Base-by-base conservation (phyloP, 64 coral and sea anemone genomes). In the Stylophora pistillata region DNA sequence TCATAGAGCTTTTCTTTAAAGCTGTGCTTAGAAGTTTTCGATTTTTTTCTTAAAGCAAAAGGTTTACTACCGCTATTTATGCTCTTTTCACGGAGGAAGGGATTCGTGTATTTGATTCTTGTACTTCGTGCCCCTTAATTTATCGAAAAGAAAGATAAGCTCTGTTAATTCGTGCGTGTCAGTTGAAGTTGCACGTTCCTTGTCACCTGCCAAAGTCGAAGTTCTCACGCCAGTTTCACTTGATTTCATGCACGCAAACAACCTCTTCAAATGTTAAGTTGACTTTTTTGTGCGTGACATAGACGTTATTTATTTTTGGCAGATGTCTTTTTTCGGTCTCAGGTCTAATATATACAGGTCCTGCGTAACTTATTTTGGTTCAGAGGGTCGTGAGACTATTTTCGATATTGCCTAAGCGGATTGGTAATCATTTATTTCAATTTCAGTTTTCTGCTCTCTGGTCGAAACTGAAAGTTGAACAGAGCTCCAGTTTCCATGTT, bases 181-280 rank as follows among this genome's bases (percentile, higher is more conserved):
- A 29, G 10, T 15, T 30, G 30, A n/a, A 7, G 20, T 10, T 47
- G 13, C 13, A 4, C 60, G 55, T 80, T 64, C 31, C 59, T 65
- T n/a, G n/a, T 66, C 78, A 82, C 79, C 73, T 53, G 34, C 53
- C 30, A 14, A 55, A 84, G 69, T 30, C 78, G 21, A 52, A 18
- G 14, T 69, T 84, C 80, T 84, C 80, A 84, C 80, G 80, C 64
- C 16, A 84, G 37, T 70, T 13, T 70, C 31, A 63, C 80, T 41
- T 4, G 25, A 84, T 28, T 47, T 47, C 37, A 47, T 47, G 37
- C 33, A 54, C 62, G 80, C 80, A 69, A 84, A 66, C 53, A 13
- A 20, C 62, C 20, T 26, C 80, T 47, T 47, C 37, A 47, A 47
- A 7, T 47, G 37, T 7, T 84, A 23, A 82, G 34, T 69, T 84